Base-by-base conservation (phyloP, 1,140 invertebrate genomes). In the Palaemon carinicauda region DNA sequence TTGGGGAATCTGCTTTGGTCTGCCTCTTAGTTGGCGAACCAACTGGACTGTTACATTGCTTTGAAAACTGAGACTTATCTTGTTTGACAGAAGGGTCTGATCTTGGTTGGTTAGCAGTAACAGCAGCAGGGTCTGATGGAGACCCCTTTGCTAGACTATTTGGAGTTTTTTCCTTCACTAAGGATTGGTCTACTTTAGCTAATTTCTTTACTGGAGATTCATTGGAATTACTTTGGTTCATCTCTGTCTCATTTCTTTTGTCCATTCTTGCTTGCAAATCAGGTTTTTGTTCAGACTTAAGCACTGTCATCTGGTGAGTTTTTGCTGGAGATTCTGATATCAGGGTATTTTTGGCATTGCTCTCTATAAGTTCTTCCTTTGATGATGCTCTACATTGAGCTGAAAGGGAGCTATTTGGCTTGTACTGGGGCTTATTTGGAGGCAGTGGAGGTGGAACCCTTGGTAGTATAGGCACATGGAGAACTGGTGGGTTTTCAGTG, bases 361-460 rank as follows among this genome's bases (percentile, higher is more conserved):
- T 65, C 50, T 56, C 19, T 7, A 21, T 27, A 50, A 10, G 3
- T n/a, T 17, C 41, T 19, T 80, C 50, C 33, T 29, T 56, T 80
- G n/a, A 41, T 27, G 15, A 52, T 24, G 21, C 24, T 29, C 21
- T 27, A 24, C 24, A 19, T 21, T 54, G 31, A 80, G 79, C 50
- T 21, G 17, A 10, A 14, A 31, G 15, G 4, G 80, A 81, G 3
- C 29, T 41, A 10, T 21, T 27, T 31, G 51, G 51, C 65, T 15
- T 77, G 12, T 77, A 60, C 52, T 77, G 75, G 12, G 69, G 52
- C 65, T 77, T 77, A 50, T 65, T 84, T 24, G 82, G 82, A 17
- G 56, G 51, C 27, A 77, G n/a, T 17, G 73, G 73, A 21, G 82
- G 53, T 9, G 41, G 41, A 41, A 41, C 41, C 41, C 41, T 41